phyloP scores from a whole-genome alignment of 2,113 vertebrate species.

The Tautogolabrus adspersus region DNA sequence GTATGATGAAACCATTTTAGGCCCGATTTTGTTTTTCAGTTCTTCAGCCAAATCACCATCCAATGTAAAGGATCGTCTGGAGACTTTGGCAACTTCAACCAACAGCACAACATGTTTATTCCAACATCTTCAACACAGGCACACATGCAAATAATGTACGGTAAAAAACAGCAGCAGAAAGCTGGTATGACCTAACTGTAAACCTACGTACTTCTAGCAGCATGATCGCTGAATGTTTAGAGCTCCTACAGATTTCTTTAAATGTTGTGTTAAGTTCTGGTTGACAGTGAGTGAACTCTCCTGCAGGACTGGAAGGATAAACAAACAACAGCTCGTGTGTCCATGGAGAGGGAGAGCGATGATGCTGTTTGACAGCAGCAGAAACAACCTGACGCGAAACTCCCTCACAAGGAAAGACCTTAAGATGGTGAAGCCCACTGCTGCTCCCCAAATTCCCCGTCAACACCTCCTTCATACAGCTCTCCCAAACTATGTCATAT shows the following conservation, averaged over 20 bases:
- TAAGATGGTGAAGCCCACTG: slow-evolving; percentile 38
- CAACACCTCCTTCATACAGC: slow-evolving; percentile 15
- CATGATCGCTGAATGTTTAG: neutral
- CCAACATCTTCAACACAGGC: too few relatives aligned
- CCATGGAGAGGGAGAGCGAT: slow-evolving; percentile 16
- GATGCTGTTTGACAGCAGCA: slow-evolving; percentile 61
- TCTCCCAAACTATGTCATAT: slow-evolving; percentile 24
- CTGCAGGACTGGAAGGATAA: slow-evolving; percentile 38
- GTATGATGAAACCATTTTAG: too few relatives aligned
- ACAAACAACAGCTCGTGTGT: slow-evolving; percentile 44
- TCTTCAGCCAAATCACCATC: too few relatives aligned
- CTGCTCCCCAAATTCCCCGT: slow-evolving; percentile 29
- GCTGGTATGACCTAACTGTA: too few relatives aligned
- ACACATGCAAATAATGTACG: too few relatives aligned
- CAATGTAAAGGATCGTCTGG: too few relatives aligned
- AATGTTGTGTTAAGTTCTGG: neutral
- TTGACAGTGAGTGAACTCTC: slow-evolving; percentile 9
- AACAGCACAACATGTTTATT: too few relatives aligned
- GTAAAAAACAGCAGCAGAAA: too few relatives aligned
- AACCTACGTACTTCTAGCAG: neutral
- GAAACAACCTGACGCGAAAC: slow-evolving; percentile 38
- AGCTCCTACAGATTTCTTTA: neutral
- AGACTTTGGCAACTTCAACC: too few relatives aligned
- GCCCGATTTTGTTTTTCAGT: too few relatives aligned
- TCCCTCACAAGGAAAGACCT: slow-evolving; percentile 24